These are phyloP conservation scores for Bucco capensis DNA, from an alignment of 2,113 vertebrate species.

Conservation along the genomic window DNA sequence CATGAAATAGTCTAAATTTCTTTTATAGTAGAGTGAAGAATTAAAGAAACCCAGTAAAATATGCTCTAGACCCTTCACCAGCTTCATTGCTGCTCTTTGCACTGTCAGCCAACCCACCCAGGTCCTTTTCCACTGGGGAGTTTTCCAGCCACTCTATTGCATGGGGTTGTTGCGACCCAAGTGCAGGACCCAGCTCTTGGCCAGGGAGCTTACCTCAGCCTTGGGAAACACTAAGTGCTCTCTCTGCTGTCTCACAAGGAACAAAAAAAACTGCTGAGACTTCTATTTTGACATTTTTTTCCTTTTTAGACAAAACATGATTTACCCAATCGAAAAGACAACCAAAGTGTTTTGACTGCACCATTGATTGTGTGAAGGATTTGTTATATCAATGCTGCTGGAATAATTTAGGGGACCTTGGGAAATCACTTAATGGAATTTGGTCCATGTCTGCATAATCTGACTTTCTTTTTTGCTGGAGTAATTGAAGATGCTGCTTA, in stretches of 20 bases:
- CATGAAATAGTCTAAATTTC: not conserved
- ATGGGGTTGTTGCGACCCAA: too few species aligned
- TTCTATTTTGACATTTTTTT: not conserved
- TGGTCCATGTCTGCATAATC: conserved; percentile 42
- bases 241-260: not conserved
- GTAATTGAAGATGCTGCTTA: conserved; percentile 66
- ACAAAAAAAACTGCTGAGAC: not conserved
- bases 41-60: too few species aligned
- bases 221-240: not conserved
- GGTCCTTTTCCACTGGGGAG: too few species aligned
- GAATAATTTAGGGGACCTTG: conserved; percentile 52
- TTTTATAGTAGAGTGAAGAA: not conserved
- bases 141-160: too few species aligned
- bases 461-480: not conserved
- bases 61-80: too few species aligned
- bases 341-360: conserved; percentile 33
- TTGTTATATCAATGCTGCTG: conserved; percentile 19
- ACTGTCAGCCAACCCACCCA: too few species aligned
- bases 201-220: not conserved
- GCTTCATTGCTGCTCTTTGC: too few species aligned
- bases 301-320: not conserved
- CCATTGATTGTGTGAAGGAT: not conserved
- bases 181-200: too few species aligned
- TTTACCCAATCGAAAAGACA: not conserved
- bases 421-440: conserved; percentile 62